Base-by-base conservation (phyloP, 2,888 invertebrate genomes). In the Lamellibrachia satsuma region DNA sequence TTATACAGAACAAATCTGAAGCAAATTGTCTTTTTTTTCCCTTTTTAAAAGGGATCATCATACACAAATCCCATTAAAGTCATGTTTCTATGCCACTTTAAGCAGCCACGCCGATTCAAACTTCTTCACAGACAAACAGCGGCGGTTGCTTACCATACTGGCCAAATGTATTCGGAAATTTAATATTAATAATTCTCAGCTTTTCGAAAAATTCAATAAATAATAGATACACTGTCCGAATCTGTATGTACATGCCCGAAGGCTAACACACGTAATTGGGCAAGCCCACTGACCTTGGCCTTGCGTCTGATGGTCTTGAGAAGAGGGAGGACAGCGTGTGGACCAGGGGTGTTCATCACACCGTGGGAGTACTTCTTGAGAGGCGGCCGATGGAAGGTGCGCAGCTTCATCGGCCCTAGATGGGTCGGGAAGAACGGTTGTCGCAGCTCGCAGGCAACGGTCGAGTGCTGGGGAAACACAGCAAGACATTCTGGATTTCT, bases 341-440 rank as follows among this genome's bases (percentile, higher is more conserved):
- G 98, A 0, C 98, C 98, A 9, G 97, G 97, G 8, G 94, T 92
- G 0, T 98, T 97, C 90, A 99, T 96, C 0, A 97, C 97, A 0
- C 99, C 99, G 95, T 98, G 98, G 0, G 98, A 98, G 95, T 98
- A 98, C 93, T 98, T 95, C 96, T 98, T 98, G 96, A 99, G 97
- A 0, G 98, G 98, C 0, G 98, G 98, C 0, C 99, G 97, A 96
- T 99, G 99, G 97, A 99, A 99, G 93, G 98, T 98, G 0, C 99
- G 97, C 92, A 99, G 97, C 95, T 98, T 97, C 97, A 98, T 97
- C 1, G 97, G 97, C 0, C 98, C 98, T 98, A 99, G 98, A 96
- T 98, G 98, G 0, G 99, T 99, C 94, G 99, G 99, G 94, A 99
- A 98, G 97, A 99, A 99, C 0, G 99, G 99, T 6, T 98, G 98